Evolutionary conservation across 2,797 vertebrate species (phyloP).

Genomic region (Cuniculus paca): DNA sequence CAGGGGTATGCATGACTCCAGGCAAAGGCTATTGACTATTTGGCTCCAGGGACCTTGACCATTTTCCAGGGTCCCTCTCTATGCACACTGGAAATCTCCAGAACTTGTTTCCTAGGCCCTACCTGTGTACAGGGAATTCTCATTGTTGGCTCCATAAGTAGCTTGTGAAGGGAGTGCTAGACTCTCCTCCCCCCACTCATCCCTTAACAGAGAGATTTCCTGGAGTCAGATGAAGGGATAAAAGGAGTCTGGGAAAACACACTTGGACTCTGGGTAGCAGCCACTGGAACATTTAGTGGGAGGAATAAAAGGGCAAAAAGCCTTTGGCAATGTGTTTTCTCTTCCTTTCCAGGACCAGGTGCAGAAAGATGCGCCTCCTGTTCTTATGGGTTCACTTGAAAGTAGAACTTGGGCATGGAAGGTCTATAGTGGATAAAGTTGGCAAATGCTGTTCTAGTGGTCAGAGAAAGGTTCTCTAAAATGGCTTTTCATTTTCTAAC

Average conservation of each 20-base stretch:
- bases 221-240: slow-evolving; percentile 8
- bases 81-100: background rate
- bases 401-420: background rate
- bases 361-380: background rate
- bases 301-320: background rate
- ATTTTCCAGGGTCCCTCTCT: background rate
- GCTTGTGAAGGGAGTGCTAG: background rate
- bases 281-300: background rate
- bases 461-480: background rate
- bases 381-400: background rate
- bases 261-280: background rate
- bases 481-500: background rate
- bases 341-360: background rate
- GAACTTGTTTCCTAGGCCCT: background rate
- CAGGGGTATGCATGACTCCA: background rate
- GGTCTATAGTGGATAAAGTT: background rate
- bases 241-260: slow-evolving; percentile 56
- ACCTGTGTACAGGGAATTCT: background rate
- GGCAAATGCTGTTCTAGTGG: background rate
- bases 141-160: background rate
- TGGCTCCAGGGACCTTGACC: background rate
- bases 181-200: background rate
- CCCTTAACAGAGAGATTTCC: background rate
- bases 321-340: background rate
- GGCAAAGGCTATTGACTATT: background rate